phyloP scores from a whole-genome alignment of 1,140 invertebrate genomes.

The Drusus annulatus region DNA sequence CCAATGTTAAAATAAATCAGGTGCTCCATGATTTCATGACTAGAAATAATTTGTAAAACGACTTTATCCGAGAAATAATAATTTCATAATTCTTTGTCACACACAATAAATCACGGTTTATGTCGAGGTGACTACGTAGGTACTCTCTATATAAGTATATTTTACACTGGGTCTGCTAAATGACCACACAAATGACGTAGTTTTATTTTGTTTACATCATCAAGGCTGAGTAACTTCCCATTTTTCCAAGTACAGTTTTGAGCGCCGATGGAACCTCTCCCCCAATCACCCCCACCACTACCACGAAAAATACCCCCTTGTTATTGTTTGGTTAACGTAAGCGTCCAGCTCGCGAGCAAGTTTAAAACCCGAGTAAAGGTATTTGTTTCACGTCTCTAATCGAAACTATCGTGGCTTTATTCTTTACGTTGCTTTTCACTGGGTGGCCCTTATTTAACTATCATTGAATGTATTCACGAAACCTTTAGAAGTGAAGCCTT shows the following conservation, averaged over 20 bases:
- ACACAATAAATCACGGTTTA: too few relatives aligned
- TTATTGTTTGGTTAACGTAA: constrained; percentile 14
- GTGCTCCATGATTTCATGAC: too few relatives aligned
- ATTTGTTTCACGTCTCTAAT: neutral
- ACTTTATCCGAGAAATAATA: too few relatives aligned
- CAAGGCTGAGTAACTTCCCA: constrained; percentile 26
- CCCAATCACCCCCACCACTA: constrained; percentile 4
- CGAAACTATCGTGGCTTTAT: neutral
- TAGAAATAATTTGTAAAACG: too few relatives aligned
- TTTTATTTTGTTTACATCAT: constrained; percentile 26
- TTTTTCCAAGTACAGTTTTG: constrained; percentile 27
- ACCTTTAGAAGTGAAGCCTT: neutral
- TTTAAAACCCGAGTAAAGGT: constrained; percentile 5
- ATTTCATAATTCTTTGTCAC: too few relatives aligned
- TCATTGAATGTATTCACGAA: neutral
- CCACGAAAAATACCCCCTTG: constrained; percentile 2
- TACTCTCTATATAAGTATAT: too few relatives aligned
- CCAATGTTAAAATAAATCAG: too few relatives aligned
- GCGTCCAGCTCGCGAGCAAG: neutral
- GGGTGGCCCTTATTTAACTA: neutral
- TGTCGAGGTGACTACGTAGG: too few relatives aligned
- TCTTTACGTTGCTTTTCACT: neutral
- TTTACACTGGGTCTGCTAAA: too few relatives aligned
- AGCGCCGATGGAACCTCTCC: neutral
- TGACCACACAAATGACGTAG: constrained; percentile 12